Conservation (phyloP, 1,140 invertebrate species). For the Bathynomus jamesi region DNA sequence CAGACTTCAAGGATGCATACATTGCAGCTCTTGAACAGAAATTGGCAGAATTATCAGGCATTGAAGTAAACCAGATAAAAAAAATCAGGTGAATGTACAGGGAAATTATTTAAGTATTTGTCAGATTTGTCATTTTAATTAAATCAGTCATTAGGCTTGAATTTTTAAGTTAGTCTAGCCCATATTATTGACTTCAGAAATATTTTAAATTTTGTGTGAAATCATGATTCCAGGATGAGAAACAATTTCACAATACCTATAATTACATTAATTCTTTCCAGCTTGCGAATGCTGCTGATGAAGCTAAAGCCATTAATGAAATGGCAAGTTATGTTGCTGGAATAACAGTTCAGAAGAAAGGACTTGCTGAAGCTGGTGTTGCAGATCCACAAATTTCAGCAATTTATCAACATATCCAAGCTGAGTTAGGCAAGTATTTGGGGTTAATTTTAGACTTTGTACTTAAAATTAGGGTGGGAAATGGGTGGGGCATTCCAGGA, state of each 20-base stretch:
- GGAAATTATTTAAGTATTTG: background rate
- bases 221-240: too few species aligned
- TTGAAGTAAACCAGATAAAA: constrained; percentile 36
- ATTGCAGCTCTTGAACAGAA: constrained; percentile 33
- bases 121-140: too few species aligned
- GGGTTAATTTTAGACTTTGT: too few species aligned
- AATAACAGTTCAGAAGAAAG: constrained; percentile 30
- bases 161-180: too few species aligned
- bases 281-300: constrained; percentile 35
- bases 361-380: constrained; percentile 11
- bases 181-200: too few species aligned
- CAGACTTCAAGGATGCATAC: constrained; percentile 21
- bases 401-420: constrained; percentile 24
- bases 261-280: too few species aligned
- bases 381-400: constrained; percentile 31
- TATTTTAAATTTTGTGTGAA: too few species aligned
- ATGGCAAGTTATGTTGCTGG: constrained; percentile 31
- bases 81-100: constrained; percentile 27
- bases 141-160: too few species aligned
- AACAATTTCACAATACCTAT: too few species aligned
- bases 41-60: constrained; percentile 32
- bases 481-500: too few species aligned
- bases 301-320: constrained; percentile 28
- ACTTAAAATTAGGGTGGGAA: too few species aligned
- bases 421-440: constrained; percentile 33